These are phyloP conservation scores for Scaptodrosophila latifasciaeformis DNA, from an alignment of 2,888 invertebrate species.

Conservation along the genomic window DNA sequence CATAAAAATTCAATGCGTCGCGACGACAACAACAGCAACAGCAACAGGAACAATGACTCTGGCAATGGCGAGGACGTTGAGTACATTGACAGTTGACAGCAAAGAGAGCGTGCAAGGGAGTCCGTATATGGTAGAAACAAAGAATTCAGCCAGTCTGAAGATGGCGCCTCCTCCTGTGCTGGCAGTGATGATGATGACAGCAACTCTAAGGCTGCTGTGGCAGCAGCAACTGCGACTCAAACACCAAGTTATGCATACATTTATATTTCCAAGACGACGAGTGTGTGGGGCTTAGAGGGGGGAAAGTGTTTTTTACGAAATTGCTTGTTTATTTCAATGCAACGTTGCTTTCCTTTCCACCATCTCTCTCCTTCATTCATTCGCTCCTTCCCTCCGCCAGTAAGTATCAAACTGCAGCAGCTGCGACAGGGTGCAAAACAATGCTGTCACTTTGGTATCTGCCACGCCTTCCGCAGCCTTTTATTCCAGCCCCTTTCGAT, in stretches of 20 bases:
- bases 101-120: conserved; percentile 32
- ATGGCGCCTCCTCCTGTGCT: too few relatives aligned
- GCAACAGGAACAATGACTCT: conserved; percentile 25
- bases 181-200: too few relatives aligned
- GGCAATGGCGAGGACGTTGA: conserved; percentile 12
- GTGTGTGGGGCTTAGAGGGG: conserved; percentile 23
- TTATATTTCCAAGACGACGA: conserved; percentile 9
- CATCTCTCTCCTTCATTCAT: background rate
- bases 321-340: conserved; percentile 69
- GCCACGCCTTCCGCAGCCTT: background rate
- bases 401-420: conserved; percentile 43
- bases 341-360: conserved; percentile 16
- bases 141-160: too few relatives aligned
- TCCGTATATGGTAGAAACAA: too few relatives aligned
- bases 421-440: conserved; percentile 58
- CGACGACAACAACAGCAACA: conserved; percentile 28
- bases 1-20: conserved; percentile 51
- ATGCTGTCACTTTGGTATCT: conserved; percentile 60
- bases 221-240: too few relatives aligned
- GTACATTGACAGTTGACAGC: conserved; percentile 69
- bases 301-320: conserved; percentile 40
- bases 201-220: too few relatives aligned
- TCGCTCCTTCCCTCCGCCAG: background rate
- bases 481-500: too few relatives aligned
- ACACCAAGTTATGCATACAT: conserved; percentile 21